Evolutionary conservation across 2,888 invertebrate genomes (phyloP), one percentile per base, ranked within the genome.

Genomic region (Melinaea menophilus): DNA sequence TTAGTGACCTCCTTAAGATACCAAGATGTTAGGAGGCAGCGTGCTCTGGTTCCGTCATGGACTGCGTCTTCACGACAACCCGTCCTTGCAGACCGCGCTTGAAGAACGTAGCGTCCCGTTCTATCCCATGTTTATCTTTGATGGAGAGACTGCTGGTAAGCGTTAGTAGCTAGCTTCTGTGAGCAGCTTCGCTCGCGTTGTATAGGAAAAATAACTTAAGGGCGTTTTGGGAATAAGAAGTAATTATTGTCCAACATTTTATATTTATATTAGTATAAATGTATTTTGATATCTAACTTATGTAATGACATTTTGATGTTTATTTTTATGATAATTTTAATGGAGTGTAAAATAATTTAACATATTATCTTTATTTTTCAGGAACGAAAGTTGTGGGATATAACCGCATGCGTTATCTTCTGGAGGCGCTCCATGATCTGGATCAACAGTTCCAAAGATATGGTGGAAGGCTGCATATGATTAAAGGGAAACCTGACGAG

Each of bases 1-100:
- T 46, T 37, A 46, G 2, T 48, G 35, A 7, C 5, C 12, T 45
- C 31, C 12, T 22, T n/a, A 3, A 57, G 37, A 47, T 33, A 37
- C 35, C 47, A 67, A 61, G 54, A 90, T 90, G 90, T 59, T 84
- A 59, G 88, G 88, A 22, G 91, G 90, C 48, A 92, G 91, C 71
- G 90, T 94, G 51, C 88, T 94, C 41, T 95, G 95, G 95, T 95
- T 94, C 79, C 92, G 95, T 0, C 94, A 94, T 75, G 95, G 94
- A 0, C 81, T 95, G 57, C 91, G 95, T 4, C 83, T 95, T 2
- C 94, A 95, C 73, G 95, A 95, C 82, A 94, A 94, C 82, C 94
- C 95, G 0, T 92, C 95, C 0, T 77, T 95, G 37, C 79, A 92
- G 47, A 88, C 90, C 34, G 93, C 94, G 0, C 62, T 94, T 4